phyloP scores from a whole-genome alignment of 2,888 invertebrate genomes.

The Pharmacophagus antenor region DNA sequence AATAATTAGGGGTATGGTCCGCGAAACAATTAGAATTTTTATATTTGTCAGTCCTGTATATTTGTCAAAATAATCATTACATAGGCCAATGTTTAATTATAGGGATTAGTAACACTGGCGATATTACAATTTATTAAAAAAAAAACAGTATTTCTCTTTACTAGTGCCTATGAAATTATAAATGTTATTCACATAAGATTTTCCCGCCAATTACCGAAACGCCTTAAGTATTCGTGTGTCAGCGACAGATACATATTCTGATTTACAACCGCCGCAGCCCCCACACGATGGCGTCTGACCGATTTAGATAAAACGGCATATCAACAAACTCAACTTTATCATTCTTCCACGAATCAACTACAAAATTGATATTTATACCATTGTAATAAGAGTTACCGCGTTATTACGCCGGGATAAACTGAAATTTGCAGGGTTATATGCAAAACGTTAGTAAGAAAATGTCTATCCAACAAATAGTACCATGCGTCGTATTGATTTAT shows the following conservation, averaged over 20 bases:
- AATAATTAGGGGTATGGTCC: no score
- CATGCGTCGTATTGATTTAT: conserved; percentile 56
- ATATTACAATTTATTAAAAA: no score
- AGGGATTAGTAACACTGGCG: no score
- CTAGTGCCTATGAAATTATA: not conserved
- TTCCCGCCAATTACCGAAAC: conserved; percentile 44
- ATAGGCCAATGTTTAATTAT: no score
- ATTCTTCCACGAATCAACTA: conserved; percentile 18
- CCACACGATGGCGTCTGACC: conserved; percentile 66
- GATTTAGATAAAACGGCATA: conserved; percentile 64
- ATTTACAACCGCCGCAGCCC: conserved; percentile 58
- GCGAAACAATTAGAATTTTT: no score
- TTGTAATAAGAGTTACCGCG: conserved; percentile 25
- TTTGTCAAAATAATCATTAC: no score
- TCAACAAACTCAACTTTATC: conserved; percentile 37
- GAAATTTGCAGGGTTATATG: conserved; percentile 44
- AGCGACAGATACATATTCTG: conserved; percentile 55
- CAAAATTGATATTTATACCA: conserved; percentile 26
- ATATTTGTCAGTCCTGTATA: no score
- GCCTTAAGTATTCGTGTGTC: conserved; percentile 46
- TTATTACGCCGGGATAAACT: conserved; percentile 8
- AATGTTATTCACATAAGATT: conserved; percentile 26
- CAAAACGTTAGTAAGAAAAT: conserved; percentile 60
- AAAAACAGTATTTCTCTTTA: no score
- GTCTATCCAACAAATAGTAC: conserved; percentile 56